Conservation (phyloP, 2,113 vertebrate genomes). For the Zeus faber region DNA sequence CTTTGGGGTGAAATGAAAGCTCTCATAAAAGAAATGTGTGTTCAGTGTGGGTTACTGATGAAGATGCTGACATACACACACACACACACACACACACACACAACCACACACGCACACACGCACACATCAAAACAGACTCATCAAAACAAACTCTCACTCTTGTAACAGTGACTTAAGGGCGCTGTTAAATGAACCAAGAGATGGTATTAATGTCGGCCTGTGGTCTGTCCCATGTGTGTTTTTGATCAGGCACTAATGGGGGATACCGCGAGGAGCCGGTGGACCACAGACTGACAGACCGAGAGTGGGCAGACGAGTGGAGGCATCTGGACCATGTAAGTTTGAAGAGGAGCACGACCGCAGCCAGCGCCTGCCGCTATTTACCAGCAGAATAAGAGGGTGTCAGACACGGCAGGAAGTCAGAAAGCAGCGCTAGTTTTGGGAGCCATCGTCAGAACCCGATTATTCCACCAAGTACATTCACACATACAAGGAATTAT, state of each 20-base stretch:
- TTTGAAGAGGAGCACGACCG: too few species aligned
- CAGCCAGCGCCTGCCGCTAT: too few species aligned
- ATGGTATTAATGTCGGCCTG: constrained; percentile 43
- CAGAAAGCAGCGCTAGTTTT: too few species aligned
- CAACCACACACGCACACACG: background rate
- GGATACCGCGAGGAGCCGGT: constrained; percentile 95
- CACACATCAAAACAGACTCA: too few species aligned
- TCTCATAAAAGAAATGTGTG: too few species aligned
- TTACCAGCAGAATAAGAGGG: too few species aligned
- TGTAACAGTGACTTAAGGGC: constrained; percentile 22
- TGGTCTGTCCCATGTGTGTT: constrained; percentile 44
- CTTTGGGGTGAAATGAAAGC: too few species aligned
- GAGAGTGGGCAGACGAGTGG: constrained; percentile 99
- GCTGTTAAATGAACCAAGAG: constrained; percentile 18
- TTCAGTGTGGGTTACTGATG: too few species aligned
- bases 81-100: background rate
- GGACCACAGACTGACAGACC: constrained; percentile 95
- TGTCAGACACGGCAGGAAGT: too few species aligned
- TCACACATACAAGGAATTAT: too few species aligned
- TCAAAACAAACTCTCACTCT: constrained; percentile 31
- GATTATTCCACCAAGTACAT: too few species aligned
- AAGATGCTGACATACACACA: background rate
- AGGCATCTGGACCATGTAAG: constrained; percentile 99
- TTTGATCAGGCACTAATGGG: constrained; percentile 85
- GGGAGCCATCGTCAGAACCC: too few species aligned